Conservation (phyloP, 2,113 vertebrate genomes). For the Jaculus jaculus region DNA sequence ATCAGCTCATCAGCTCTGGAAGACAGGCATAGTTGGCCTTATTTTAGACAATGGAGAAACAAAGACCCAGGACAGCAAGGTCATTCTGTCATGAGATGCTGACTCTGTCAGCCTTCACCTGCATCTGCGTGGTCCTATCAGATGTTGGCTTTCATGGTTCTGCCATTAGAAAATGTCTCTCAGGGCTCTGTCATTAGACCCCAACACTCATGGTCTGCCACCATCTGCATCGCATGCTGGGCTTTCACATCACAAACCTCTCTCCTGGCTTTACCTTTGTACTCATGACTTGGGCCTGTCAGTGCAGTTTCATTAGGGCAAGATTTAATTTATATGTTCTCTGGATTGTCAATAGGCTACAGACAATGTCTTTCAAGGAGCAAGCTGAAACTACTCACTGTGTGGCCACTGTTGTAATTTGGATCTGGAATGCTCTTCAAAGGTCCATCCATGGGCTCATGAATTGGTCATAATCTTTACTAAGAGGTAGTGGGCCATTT, state of each 20-base stretch:
- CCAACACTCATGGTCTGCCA: too few species aligned
- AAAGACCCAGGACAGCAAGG: not conserved
- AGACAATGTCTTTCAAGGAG: not conserved
- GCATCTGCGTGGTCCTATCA: too few species aligned
- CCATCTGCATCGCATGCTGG: too few species aligned
- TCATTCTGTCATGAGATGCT: not conserved
- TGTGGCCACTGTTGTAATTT: not conserved
- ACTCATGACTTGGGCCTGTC: not conserved
- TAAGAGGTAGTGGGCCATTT: too few species aligned
- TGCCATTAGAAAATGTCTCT: too few species aligned
- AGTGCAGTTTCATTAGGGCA: not conserved
- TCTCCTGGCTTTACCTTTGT: not conserved
- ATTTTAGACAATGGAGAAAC: not conserved
- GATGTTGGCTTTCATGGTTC: too few species aligned
- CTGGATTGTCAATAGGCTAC: too few species aligned
- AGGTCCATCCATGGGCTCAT: not conserved
- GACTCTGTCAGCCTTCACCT: too few species aligned
- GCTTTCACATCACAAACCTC: accelerated
- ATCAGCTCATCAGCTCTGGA: not conserved
- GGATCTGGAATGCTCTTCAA: too few species aligned
- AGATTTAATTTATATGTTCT: not conserved
- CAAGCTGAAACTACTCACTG: not conserved
- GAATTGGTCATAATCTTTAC: too few species aligned
- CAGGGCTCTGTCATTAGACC: too few species aligned
- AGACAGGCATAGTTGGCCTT: not conserved